phyloP scores from a whole-genome alignment of 1,140 invertebrate species.

The Papilio xuthus region DNA sequence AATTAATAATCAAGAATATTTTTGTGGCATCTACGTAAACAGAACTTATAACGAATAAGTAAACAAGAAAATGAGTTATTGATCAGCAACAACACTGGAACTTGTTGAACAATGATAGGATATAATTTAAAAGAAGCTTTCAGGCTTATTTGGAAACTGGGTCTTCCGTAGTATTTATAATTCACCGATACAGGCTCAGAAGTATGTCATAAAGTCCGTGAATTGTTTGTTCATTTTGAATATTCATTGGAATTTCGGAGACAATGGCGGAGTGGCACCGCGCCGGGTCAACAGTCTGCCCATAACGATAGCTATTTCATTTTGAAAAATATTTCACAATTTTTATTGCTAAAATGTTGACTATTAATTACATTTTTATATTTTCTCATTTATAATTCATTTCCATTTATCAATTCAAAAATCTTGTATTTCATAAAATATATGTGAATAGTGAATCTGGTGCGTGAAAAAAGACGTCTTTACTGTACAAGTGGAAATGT shows the following conservation, averaged over 20 bases:
- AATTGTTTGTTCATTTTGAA: conserved; percentile 4
- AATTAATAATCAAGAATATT: background rate
- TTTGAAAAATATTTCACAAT: no score
- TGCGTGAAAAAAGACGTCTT: background rate
- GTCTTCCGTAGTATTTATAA: background rate
- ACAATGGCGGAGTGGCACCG: background rate
- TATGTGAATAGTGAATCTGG: no score
- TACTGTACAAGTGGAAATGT: background rate
- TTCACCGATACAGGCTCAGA: background rate
- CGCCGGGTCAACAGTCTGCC: background rate
- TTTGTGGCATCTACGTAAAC: background rate
- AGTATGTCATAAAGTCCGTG: background rate
- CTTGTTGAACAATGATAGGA: background rate
- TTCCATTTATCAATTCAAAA: no score
- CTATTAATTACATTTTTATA: no score
- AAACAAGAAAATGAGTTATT: background rate
- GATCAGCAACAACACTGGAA: background rate
- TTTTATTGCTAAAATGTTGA: no score
- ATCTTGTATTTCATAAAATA: no score
- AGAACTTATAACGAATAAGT: background rate
- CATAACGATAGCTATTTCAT: no score
- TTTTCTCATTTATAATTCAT: no score
- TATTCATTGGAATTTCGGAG: background rate
- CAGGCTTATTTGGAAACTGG: background rate
- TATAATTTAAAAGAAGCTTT: background rate